Base-by-base conservation (phyloP, 92 coral and sea anemone species). In the Pocillopora meandrina region DNA sequence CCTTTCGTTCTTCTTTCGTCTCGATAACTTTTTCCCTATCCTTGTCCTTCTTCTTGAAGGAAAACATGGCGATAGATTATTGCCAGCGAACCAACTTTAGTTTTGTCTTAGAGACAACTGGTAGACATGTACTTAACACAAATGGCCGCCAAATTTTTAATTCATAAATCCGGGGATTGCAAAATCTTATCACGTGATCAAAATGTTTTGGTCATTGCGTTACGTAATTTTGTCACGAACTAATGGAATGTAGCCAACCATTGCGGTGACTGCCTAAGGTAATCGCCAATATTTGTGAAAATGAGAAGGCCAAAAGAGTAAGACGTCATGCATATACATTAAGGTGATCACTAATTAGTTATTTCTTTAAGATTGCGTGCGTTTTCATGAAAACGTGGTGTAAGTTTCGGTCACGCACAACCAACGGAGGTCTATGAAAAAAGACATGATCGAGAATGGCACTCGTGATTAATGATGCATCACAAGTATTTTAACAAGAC, bases 101-200 rank as follows among this genome's bases (percentile, higher is more conserved):
- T 71, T 59, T 88, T 85, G 92, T 71, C 42, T 82, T 87, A 82
- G 31, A 35, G 23, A 14, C 90, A 57, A 88, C 90, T 78, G 52
- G 57, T 86, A 87, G 31, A 69, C 33, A 33, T 18, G 10, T 52
- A 35, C n/a, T 71, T 17, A 60, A 10, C 56, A 82, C 92, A 75
- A 90, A 92, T 94, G 98, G 95, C 98, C 98, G 98, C 98, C 98
- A 94, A 94, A 94, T 93, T 93, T 93, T 89, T 91, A 93, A 91
- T 93, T 88, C 91, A 77, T 84, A 75, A 81, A 85, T 85, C 94
- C 91, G 91, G 92, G 94, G 84, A 84, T 80, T 75, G 88, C 70
- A 78, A 58, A 83, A 79, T 80, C 63, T 66, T 78, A 75, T 92
- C 98, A 94, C 98, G 95, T 94, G 98, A 90, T 72, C 3, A 31